Evolutionary conservation across 2,888 invertebrate genomes (phyloP).

Genomic region (Caenorhabditis sp.): DNA sequence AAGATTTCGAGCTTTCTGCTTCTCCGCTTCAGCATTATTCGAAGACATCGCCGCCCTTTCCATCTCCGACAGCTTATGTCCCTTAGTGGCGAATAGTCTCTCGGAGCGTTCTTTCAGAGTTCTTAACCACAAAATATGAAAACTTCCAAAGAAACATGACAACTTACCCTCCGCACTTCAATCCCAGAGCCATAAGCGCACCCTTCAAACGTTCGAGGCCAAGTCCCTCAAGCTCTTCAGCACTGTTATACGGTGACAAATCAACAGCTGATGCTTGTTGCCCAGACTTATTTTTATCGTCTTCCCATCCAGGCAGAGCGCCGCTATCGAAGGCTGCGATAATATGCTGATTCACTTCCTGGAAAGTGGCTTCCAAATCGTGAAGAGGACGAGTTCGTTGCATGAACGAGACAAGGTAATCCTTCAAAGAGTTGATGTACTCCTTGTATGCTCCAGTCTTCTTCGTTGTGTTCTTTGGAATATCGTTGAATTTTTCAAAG

Average conservation of each 20-base stretch:
- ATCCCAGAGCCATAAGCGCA: constrained; percentile 95
- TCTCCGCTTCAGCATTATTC: constrained; percentile 71
- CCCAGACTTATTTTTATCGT: constrained; percentile 76
- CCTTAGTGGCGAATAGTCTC: constrained; percentile 95
- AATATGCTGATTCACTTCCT: constrained; percentile 85
- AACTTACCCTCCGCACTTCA: constrained; percentile 95
- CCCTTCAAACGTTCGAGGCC: constrained; percentile 97
- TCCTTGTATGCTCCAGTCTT: constrained; percentile 84
- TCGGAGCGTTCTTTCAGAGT: constrained; percentile 98
- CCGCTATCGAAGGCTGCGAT: constrained; percentile 92
- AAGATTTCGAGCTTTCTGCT: constrained; percentile 64
- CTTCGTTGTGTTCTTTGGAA: constrained; percentile 88
- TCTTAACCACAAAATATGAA: constrained; percentile 27
- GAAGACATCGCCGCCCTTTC: constrained; percentile 89
- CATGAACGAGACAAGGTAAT: constrained; percentile 77
- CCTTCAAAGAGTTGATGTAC: constrained; percentile 89
- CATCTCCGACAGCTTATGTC: constrained; percentile 90
- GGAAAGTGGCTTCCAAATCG: constrained; percentile 73
- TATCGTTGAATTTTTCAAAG: constrained; percentile 96
- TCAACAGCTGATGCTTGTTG: constrained; percentile 90
- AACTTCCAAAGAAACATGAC: neutral
- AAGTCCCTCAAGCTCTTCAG: constrained; percentile 96
- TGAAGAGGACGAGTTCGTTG: constrained; percentile 78
- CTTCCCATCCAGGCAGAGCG: constrained; percentile 94
- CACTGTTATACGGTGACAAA: constrained; percentile 96